A percentile compares a stretch with the other conserved stretches of the same genome.
Evolutionary conservation across 2,113 vertebrate genomes (phyloP).

Genomic region (Dermatemys mawii): DNA sequence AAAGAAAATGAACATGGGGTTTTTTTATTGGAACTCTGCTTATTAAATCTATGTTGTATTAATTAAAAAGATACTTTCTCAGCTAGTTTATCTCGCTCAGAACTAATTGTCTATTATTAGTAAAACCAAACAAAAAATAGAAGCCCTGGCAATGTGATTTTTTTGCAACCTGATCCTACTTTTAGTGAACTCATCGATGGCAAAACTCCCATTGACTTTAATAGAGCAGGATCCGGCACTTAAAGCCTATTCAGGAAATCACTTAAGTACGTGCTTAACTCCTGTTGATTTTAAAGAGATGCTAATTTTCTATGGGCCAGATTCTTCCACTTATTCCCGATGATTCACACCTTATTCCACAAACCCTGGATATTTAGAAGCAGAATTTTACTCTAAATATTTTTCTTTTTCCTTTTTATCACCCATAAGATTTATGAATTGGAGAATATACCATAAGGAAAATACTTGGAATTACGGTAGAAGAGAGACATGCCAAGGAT

Average conservation of each 20-base stretch:
- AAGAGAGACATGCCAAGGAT: slow-evolving; percentile 39
- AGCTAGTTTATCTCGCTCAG: background rate
- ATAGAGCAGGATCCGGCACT: background rate
- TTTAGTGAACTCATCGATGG: background rate
- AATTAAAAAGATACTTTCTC: background rate
- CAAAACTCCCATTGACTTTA: background rate
- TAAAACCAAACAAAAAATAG: background rate
- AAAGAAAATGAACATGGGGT: slow-evolving; percentile 8
- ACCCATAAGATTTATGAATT: background rate
- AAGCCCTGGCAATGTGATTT: background rate
- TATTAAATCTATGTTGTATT: background rate
- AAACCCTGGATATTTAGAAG: background rate
- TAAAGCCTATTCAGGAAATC: background rate
- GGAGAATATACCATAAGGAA: background rate
- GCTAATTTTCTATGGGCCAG: background rate
- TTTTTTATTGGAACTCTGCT: background rate
- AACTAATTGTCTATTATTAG: background rate
- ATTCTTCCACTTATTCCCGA: fast-evolving
- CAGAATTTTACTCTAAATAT: background rate
- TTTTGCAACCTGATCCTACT: background rate
- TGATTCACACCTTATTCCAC: background rate
- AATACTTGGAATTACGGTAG: background rate
- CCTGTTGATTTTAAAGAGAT: background rate
- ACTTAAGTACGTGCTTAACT: background rate
- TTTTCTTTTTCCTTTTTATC: background rate